phyloP scores from a whole-genome alignment of 2,888 invertebrate genomes.

The Nephrocerus scutellatus region DNA sequence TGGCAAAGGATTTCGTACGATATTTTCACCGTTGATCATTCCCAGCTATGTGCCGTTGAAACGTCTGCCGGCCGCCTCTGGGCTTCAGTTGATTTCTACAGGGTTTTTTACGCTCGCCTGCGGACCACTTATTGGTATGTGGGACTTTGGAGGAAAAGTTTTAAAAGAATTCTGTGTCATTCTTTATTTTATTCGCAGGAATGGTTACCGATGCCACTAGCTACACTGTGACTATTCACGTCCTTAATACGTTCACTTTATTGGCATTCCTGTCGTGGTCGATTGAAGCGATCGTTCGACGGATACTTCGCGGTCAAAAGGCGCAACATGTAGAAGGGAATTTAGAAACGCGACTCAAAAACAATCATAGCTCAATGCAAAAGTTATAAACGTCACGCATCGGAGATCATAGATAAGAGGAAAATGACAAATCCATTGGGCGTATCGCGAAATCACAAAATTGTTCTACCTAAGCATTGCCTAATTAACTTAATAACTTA shows the following conservation, averaged over 20 bases:
- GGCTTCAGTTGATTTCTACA: constrained; percentile 60
- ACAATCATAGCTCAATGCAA: too few relatives aligned
- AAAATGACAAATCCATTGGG: too few relatives aligned
- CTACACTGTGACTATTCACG: constrained; percentile 36
- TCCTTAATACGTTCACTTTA: constrained; percentile 33
- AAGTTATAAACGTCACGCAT: too few relatives aligned
- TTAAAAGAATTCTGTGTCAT: too few relatives aligned
- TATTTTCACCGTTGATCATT: constrained; percentile 67
- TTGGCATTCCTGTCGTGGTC: constrained; percentile 35
- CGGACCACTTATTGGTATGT: constrained; percentile 61
- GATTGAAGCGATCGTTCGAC: constrained; percentile 31
- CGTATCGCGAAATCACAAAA: too few relatives aligned
- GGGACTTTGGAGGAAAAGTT: neutral
- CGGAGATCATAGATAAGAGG: too few relatives aligned
- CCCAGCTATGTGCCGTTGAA: constrained; percentile 64
- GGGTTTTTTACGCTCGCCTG: constrained; percentile 56
- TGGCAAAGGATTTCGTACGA: constrained; percentile 64
- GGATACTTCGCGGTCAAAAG: too few relatives aligned
- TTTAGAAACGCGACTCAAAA: too few relatives aligned
- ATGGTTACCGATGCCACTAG: constrained; percentile 34
- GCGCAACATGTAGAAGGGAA: too few relatives aligned
- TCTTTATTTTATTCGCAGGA: constrained; percentile 45
- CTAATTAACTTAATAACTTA: too few relatives aligned
- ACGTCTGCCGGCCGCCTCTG: constrained; percentile 63
- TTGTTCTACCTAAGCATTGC: too few relatives aligned